Base-by-base conservation (phyloP, 2,888 invertebrate species). In the Melanchra persicariae region DNA sequence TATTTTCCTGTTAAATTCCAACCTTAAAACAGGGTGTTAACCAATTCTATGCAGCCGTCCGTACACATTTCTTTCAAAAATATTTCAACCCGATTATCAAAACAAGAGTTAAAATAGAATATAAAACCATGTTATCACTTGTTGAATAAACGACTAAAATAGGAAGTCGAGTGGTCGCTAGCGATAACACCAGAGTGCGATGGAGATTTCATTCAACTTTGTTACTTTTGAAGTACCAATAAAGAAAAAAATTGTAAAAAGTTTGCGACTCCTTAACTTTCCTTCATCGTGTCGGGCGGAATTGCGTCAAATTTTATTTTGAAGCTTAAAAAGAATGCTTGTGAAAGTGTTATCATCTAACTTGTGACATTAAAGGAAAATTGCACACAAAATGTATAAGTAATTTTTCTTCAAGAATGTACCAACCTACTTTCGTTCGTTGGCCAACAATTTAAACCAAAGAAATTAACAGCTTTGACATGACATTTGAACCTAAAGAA, bases 201-300 rank as follows among this genome's bases (percentile, higher is more conserved):
- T 51, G 17, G 24, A 52, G 30, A 78, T 52, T 47, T 40, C 10
- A 34, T 74, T 77, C 47, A 40, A 77, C 47, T 52, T 62, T 40
- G 26, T 49, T 34, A 47, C 47, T 77, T 77, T 47, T 26, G n/a
- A 62, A 70, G 30, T 30, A 34, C 6, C 22, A 70, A 52, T 47
- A 58, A 70, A 61, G 45, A n/a, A 6, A 4, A 62, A 58, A 51
- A 62, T 51, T 26, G 0, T 59, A 17, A 54, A 65, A 77, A 68
- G 59, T 74, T 77, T 58, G 37, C 57, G 34, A 47, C 15, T 22
- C 15, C 57, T 40, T 40, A 62, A 58, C 61, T 78, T 78, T 58
- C 19, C 45, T 47, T 10, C 19, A 34, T 49, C 30, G 2, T 22
- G 9, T 40, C 19, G 17, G n/a, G 30, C 24, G 43, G 30, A 40